These are phyloP conservation scores for Coleophora flavipennella DNA, from an alignment of 2,888 invertebrate species.

Conservation along the genomic window DNA sequence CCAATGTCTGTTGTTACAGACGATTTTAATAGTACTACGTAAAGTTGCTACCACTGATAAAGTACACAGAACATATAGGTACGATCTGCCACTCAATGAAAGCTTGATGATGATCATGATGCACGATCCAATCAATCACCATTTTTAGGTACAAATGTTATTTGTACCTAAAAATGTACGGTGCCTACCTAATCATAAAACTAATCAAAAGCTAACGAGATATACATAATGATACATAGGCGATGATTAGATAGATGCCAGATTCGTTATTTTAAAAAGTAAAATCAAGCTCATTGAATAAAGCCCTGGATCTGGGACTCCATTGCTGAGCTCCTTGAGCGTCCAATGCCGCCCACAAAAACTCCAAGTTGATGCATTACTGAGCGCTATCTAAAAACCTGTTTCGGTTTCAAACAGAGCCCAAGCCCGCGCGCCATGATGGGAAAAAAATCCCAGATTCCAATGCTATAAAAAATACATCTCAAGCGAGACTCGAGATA, in stretches of 20 bases:
- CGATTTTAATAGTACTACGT: too few relatives aligned
- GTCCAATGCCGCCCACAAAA: slow-evolving; percentile 55
- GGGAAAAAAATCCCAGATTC: slow-evolving; percentile 66
- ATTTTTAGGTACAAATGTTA: slow-evolving; percentile 3
- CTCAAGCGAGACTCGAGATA: slow-evolving; percentile 51
- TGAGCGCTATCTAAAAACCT: slow-evolving; percentile 70
- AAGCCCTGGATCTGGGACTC: slow-evolving; percentile 49
- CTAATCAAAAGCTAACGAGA: too few relatives aligned
- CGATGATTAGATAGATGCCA: too few relatives aligned
- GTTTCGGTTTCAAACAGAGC: slow-evolving; percentile 61
- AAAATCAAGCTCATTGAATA: slow-evolving; percentile 47
- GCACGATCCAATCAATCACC: slow-evolving; percentile 8
- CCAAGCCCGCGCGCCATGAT: slow-evolving; percentile 37
- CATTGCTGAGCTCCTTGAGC: slow-evolving; percentile 60
- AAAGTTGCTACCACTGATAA: neutral
- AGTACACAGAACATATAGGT: neutral
- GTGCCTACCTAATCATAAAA: too few relatives aligned
- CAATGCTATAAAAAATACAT: slow-evolving; percentile 65
- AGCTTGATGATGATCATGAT: neutral
- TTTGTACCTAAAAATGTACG: too few relatives aligned
- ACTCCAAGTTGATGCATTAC: slow-evolving; percentile 68
- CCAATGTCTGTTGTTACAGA: too few relatives aligned
- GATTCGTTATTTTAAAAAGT: too few relatives aligned
- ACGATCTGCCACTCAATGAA: too few relatives aligned
- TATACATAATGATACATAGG: too few relatives aligned